phyloP scores from a whole-genome alignment of 2,888 invertebrate genomes.

The Hesperia comma region DNA sequence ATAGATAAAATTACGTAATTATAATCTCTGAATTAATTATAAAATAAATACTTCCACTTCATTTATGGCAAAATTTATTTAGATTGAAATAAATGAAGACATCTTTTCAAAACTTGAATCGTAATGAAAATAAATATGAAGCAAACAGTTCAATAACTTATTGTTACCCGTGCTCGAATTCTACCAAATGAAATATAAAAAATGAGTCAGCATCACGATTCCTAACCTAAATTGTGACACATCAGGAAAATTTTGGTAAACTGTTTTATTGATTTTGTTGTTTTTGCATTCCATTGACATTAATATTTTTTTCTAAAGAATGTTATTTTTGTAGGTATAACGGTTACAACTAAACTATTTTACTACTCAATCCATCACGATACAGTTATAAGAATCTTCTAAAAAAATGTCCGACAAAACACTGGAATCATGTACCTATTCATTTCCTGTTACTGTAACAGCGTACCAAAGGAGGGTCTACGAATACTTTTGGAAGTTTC shows the following conservation, averaged over 20 bases:
- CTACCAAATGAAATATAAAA: slow-evolving; percentile 31
- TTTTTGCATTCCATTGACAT: not conserved
- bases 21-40: no score
- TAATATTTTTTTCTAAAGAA: not conserved
- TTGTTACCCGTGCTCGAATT: slow-evolving; percentile 26
- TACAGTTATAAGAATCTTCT: no score
- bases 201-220: slow-evolving; percentile 21
- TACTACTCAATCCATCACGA: no score
- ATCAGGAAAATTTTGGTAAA: slow-evolving; percentile 15
- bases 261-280: slow-evolving; percentile 7
- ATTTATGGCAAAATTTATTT: slow-evolving; percentile 42
- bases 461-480: not conserved
- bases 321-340: no score
- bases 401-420: no score
- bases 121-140: slow-evolving; percentile 36
- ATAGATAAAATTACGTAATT: no score
- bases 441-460: not conserved
- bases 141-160: slow-evolving; percentile 30
- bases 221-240: slow-evolving; percentile 15
- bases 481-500: not conserved
- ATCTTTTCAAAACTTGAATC: slow-evolving; percentile 38
- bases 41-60: no score
- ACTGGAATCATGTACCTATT: not conserved
- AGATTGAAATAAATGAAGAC: slow-evolving; percentile 40
- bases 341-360: no score